phyloP scores from a whole-genome alignment of 2,113 vertebrate species.

The Saguinus midas region DNA sequence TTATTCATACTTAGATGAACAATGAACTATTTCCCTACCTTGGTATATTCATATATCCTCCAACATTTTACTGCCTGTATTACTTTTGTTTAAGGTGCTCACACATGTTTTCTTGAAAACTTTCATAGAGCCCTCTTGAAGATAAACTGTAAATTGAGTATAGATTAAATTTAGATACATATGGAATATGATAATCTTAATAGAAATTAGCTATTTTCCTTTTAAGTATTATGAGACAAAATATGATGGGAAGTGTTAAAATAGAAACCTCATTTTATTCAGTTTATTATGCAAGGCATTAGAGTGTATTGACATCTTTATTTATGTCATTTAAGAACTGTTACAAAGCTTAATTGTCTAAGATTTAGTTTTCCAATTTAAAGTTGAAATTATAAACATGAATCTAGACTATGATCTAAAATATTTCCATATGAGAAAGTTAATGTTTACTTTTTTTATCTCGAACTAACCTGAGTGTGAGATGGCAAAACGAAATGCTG shows the following conservation, averaged over 20 bases:
- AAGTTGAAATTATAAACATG: constrained; percentile 24
- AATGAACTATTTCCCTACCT: background rate
- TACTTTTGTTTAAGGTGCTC: background rate
- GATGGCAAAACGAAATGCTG: background rate
- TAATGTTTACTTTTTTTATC: background rate
- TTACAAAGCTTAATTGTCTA: background rate
- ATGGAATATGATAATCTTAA: background rate
- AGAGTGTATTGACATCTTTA: background rate
- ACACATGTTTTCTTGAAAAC: background rate
- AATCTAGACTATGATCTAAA: background rate
- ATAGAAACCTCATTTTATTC: background rate
- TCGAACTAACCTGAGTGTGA: background rate
- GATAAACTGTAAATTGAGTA: background rate
- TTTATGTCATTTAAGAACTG: background rate
- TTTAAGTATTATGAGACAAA: background rate
- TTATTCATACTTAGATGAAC: background rate
- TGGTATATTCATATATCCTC: background rate
- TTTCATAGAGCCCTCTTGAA: background rate
- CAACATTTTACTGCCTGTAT: background rate
- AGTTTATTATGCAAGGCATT: background rate
- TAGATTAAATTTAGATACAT: background rate
- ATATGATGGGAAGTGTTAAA: background rate
- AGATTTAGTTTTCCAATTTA: constrained; percentile 32
- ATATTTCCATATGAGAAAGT: background rate
- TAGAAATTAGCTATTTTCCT: background rate